phyloP scores from a whole-genome alignment of 1,140 invertebrate genomes.

The Wasmannia auropunctata region DNA sequence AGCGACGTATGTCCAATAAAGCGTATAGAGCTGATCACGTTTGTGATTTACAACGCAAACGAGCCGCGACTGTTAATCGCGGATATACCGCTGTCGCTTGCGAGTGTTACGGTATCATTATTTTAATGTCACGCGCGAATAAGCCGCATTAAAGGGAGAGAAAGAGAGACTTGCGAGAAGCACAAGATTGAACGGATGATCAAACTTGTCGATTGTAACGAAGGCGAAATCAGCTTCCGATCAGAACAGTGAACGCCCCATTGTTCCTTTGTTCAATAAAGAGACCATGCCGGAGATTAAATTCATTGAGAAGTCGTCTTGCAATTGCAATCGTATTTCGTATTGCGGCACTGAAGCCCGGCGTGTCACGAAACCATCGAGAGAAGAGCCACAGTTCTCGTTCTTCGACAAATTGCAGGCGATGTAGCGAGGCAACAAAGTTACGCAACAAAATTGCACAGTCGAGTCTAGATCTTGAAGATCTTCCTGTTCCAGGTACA shows the following conservation, averaged over 20 bases:
- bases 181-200: conserved; percentile 41
- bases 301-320: conserved; percentile 42
- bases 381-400: conserved; percentile 46
- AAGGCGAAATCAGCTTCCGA: conserved; percentile 32
- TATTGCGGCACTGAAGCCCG: conserved; percentile 42
- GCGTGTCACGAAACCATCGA: conserved; percentile 46
- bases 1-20: conserved; percentile 8
- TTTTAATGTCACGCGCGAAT: conserved; percentile 15
- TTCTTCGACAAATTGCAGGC: conserved; percentile 55
- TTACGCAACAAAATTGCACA: conserved; percentile 39
- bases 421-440: conserved; percentile 2
- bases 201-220: conserved; percentile 19
- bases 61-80: conserved; percentile 20
- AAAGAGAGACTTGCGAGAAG: conserved; percentile 39
- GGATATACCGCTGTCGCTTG: not conserved
- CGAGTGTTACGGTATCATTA: conserved; percentile 33
- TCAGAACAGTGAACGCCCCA: conserved; percentile 15
- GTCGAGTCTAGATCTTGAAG: conserved; percentile 2
- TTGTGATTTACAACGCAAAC: conserved; percentile 24
- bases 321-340: conserved; percentile 38
- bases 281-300: conserved; percentile 2
- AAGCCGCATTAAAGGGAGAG: conserved; percentile 23
- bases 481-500: conserved; percentile 7
- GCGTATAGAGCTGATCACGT: conserved; percentile 6
- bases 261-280: not conserved